These are phyloP conservation scores for Rhynchophorus ferrugineus DNA, from an alignment of 1,140 invertebrate genomes.

Conservation along the genomic window DNA sequence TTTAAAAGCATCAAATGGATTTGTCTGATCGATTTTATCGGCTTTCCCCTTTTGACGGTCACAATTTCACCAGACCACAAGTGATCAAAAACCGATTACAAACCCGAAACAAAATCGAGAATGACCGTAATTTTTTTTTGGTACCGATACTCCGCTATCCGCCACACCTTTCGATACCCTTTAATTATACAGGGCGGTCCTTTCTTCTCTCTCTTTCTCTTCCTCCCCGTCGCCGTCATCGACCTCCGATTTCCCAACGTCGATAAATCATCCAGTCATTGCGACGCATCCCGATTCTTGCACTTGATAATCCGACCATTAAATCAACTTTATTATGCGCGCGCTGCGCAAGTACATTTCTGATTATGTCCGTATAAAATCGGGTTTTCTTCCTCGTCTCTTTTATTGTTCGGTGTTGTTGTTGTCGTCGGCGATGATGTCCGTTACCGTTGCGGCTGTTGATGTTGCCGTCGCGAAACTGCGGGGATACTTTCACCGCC, in stretches of 20 bases:
- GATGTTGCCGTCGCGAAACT: neutral
- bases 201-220: neutral
- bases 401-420: constrained; percentile 5
- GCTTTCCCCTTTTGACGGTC: too few species aligned
- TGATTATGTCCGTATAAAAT: too few species aligned
- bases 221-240: neutral
- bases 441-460: too few species aligned
- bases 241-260: neutral
- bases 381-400: neutral
- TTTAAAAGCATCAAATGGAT: too few species aligned
- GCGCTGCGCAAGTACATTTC: constrained; percentile 5
- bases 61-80: too few species aligned
- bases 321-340: constrained; percentile 12
- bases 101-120: too few species aligned
- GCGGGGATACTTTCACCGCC: constrained; percentile 9
- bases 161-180: too few species aligned
- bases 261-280: constrained; percentile 3
- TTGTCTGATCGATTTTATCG: too few species aligned
- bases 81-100: too few species aligned
- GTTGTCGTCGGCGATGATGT: neutral
- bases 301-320: constrained; percentile 2
- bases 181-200: too few species aligned
- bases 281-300: neutral
- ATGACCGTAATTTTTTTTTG: too few species aligned
- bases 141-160: too few species aligned